Conservation (phyloP, 2,797 vertebrate genomes). For the Sorex maritimensis region DNA sequence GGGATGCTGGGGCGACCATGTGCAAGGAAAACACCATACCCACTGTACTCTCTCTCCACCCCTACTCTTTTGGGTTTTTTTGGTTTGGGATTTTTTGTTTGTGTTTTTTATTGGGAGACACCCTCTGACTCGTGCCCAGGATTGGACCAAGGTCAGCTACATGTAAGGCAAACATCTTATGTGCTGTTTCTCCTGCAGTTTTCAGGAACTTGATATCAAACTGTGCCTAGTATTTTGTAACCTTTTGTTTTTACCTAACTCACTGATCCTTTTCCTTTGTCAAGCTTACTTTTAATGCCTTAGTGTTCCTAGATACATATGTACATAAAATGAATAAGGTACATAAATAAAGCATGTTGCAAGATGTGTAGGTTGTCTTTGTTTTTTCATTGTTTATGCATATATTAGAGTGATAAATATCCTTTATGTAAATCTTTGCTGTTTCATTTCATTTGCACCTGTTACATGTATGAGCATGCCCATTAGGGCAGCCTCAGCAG, state of each 20-base stretch:
- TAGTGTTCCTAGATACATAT: background rate
- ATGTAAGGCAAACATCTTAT: too few relatives aligned
- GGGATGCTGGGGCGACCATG: too few relatives aligned
- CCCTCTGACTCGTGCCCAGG: too few relatives aligned
- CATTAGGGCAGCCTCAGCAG: slow-evolving; percentile 54
- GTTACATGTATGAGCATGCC: background rate
- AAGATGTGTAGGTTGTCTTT: background rate
- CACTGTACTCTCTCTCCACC: too few relatives aligned
- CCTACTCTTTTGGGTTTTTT: too few relatives aligned
- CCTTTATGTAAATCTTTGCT: slow-evolving; percentile 40
- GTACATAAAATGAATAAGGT: background rate
- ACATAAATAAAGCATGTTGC: slow-evolving; percentile 33
- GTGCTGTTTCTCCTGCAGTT: background rate
- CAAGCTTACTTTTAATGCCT: background rate
- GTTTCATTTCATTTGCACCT: slow-evolving; percentile 26
- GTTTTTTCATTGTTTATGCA: background rate
- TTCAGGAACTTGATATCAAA: background rate
- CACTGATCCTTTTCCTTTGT: slow-evolving; percentile 31
- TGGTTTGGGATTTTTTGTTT: too few relatives aligned
- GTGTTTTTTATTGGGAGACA: too few relatives aligned
- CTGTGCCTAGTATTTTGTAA: background rate
- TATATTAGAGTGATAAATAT: background rate
- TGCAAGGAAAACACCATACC: too few relatives aligned
- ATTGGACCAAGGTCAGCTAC: too few relatives aligned
- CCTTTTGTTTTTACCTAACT: background rate